These are phyloP conservation scores for Saccostrea echinata DNA, from an alignment of 1,140 invertebrate genomes.

Conservation along the genomic window DNA sequence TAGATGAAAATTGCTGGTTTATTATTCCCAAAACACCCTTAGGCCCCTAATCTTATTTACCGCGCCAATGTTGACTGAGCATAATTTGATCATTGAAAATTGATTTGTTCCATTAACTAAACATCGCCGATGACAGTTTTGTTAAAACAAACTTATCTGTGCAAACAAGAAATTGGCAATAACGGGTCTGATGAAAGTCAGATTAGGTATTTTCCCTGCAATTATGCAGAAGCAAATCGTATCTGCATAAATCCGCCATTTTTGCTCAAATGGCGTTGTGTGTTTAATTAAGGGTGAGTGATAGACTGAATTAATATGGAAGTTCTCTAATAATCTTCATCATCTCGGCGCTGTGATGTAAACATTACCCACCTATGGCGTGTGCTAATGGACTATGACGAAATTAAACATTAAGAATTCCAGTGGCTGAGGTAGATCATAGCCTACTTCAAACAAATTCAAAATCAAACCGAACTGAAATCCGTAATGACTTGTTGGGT, in stretches of 20 bases:
- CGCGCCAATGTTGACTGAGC: slow-evolving; percentile 14
- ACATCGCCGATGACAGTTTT: slow-evolving; percentile 23
- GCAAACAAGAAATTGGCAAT: slow-evolving; percentile 26
- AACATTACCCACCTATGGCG: slow-evolving; percentile 16
- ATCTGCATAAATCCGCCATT: slow-evolving; percentile 36
- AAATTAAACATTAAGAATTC: slow-evolving; percentile 9
- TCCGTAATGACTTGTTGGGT: background rate
- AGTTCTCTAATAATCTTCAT: slow-evolving; percentile 7
- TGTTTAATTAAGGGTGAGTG: slow-evolving; percentile 41
- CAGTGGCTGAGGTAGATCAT: background rate
- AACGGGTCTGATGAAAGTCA: slow-evolving; percentile 18
- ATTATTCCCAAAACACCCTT: slow-evolving; percentile 23
- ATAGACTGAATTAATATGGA: slow-evolving; percentile 33
- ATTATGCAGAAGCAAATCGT: slow-evolving; percentile 32
- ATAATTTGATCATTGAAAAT: slow-evolving; percentile 45
- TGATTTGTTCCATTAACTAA: slow-evolving; percentile 43
- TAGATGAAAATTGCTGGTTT: background rate
- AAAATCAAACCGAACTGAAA: background rate
- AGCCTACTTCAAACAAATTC: slow-evolving; percentile 15
- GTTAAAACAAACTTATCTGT: slow-evolving; percentile 39
- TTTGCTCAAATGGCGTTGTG: slow-evolving; percentile 13
- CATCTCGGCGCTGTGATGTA: slow-evolving; percentile 19
- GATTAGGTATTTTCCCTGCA: slow-evolving; percentile 23
- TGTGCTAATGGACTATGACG: slow-evolving; percentile 24
- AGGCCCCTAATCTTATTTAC: slow-evolving; percentile 43